Base-by-base conservation (phyloP, 2,797 vertebrate genomes). In the Arrhamphus sclerolepis region DNA sequence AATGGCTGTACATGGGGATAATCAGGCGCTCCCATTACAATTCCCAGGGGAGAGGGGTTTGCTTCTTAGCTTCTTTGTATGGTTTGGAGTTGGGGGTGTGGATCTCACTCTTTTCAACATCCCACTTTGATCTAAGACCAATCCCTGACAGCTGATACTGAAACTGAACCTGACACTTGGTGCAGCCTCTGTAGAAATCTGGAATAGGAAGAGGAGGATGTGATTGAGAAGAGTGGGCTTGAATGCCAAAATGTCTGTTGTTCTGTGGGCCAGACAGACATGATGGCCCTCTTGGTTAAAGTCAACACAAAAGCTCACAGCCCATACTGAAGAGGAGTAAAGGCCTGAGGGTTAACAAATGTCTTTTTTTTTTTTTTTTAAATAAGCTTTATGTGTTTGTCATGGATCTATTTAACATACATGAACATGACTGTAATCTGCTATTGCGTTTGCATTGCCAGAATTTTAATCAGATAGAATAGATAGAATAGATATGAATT, bases 91-190 rank as follows among this genome's bases (percentile, higher is more conserved):
- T 28, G 46, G 79, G 34, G 86, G 89, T 84, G 82, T 86, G 85
- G 87, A 87, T 84, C 82, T 71, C 72, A 56, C 56, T 89, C 89
- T 89, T 91, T 92, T 91, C 82, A 86, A 80, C 47, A 66, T 71
- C 70, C 56, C 71, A 72, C 90, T 93, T 92, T 93, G 90, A 93
- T 91, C 85, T 84, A 71, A 74, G 62, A 87, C 85, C 87, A 86
- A 51, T 78, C 64, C 79, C 74, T 74, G 90, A 88, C 83, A 92
- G 78, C 49, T 38, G 91, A 93, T 91, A 91, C 83, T 20, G 41
- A 58, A 55, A 74, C 75, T 66, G 49, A 90, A 91, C 78, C 80
- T 46, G 87, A 92, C 86, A 90, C 90, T 86, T 46, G 0, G 41
- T 28, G 28, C 66, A 73, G 72, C 56, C 55, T 67, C 77, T 78